Evolutionary conservation across 2,113 vertebrate genomes (phyloP).

Genomic region (Oceanodroma tethys): DNA sequence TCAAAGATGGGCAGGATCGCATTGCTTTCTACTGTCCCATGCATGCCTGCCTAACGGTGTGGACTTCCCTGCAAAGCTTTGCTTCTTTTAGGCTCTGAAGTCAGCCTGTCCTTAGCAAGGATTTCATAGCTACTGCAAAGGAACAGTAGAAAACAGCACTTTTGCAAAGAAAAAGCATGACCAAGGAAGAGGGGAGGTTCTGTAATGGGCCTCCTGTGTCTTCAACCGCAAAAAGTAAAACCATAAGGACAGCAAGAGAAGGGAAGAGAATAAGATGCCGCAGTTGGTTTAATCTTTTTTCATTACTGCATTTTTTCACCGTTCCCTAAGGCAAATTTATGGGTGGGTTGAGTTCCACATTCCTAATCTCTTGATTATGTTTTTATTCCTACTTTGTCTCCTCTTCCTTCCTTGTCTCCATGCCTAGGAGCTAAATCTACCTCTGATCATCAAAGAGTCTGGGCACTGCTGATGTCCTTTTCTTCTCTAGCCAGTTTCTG

Average conservation of each 20-base stretch:
- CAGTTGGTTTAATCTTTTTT: not conserved
- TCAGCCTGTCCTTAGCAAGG: not conserved
- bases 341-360: conserved; percentile 45
- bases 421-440: conserved; percentile 51
- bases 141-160: not conserved
- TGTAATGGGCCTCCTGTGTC: not conserved
- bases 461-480: conserved; percentile 35
- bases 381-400: conserved; percentile 49
- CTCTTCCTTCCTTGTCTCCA: conserved; percentile 40
- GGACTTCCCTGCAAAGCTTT: not conserved
- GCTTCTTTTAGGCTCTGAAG: not conserved
- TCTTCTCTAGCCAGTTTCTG: conserved; percentile 46
- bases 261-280: not conserved
- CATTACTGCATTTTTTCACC: not conserved
- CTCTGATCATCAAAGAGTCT: conserved; percentile 57
- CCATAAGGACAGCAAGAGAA: not conserved
- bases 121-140: not conserved
- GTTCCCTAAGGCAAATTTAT: conserved; percentile 37
- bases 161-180: not conserved
- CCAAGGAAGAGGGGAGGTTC: not conserved
- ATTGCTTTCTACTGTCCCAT: not conserved
- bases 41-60: not conserved
- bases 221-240: not conserved
- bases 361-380: conserved; percentile 60
- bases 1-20: not conserved